Base-by-base conservation (phyloP, 2,888 invertebrate genomes). In the Amiota mariae region DNA sequence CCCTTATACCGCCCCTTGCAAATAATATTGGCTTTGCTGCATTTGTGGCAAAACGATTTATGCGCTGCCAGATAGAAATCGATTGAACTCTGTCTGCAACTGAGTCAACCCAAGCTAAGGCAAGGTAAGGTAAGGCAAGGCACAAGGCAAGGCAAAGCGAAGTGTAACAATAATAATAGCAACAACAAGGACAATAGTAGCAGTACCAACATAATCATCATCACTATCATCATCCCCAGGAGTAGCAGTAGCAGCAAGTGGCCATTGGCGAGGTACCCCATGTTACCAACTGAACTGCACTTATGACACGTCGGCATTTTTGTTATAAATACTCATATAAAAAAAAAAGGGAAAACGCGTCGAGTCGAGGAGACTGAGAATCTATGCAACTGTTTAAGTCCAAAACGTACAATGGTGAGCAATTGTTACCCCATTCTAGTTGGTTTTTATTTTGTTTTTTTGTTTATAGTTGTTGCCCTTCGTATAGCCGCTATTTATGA, bases 61-160 rank as follows among this genome's bases (percentile, higher is more conserved):
- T 87, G 85, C 82, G 81, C 82, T 81, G 79, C 78, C 80, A 85
- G 87, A 87, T 87, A 87, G 82, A 82, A 87, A 87, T 87, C 87
- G 87, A 87, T 87, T 87, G 82, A 82, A 85, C 81, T 82, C 74
- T 73, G 57, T 46, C 71, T 74, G 73, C 73, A 72, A 73, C 72
- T 73, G 71, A 68, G 36, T 36, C 36, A 36, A 36, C 4, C 6
- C 36, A 36, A 36, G 36, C 36, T 36, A 36, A 36, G 36, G 36
- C 36, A 36, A 36, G 6, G 36, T 6, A 36, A 36, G 6, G 36
- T 6, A 36, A 36, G 36, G 36, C 36, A 36, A 36, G 36, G 36
- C 36, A 36, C 36, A 36, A 36, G 36, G 36, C 36, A 36, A 36
- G 36, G 36, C 36, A 36, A 36, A 36, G 36, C 6, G 36, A 36